These are phyloP conservation scores for Rhorus exstirpatorius DNA, from an alignment of 2,888 invertebrate species.

Conservation along the genomic window DNA sequence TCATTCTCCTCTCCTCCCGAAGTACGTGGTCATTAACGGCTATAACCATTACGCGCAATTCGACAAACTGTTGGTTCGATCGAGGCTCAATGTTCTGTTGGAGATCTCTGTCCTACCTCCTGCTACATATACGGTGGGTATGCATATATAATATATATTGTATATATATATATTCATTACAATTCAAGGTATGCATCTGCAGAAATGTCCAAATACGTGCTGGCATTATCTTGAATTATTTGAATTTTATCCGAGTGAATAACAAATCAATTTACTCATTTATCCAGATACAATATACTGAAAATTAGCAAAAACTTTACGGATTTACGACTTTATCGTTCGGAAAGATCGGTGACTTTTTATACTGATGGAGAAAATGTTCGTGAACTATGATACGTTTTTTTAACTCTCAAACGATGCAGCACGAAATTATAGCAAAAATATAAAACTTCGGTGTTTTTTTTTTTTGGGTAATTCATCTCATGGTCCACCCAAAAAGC, in stretches of 20 bases:
- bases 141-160: not conserved
- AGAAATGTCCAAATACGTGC: constrained; percentile 7
- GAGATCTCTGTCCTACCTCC: constrained; percentile 35
- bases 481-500: constrained; percentile 35
- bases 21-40: constrained; percentile 84
- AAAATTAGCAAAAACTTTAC: no score
- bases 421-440: constrained; percentile 25
- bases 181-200: not conserved
- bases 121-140: no score
- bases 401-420: not conserved
- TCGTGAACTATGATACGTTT: not conserved
- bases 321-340: not conserved
- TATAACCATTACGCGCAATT: constrained; percentile 84
- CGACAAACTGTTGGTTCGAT: constrained; percentile 78
- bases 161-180: constrained; percentile 3
- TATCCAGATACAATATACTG: no score
- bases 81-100: constrained; percentile 55
- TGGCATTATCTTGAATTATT: constrained; percentile 19
- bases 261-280: not conserved
- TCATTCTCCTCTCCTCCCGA: constrained; percentile 57
- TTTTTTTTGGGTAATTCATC: constrained; percentile 25
- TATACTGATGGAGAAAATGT: constrained; percentile 1
- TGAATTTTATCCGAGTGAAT: constrained; percentile 27
- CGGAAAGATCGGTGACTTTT: constrained; percentile 6
- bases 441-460: not conserved